These are phyloP conservation scores for Paratilapia polleni DNA, from an alignment of 2,113 vertebrate species.

Conservation along the genomic window DNA sequence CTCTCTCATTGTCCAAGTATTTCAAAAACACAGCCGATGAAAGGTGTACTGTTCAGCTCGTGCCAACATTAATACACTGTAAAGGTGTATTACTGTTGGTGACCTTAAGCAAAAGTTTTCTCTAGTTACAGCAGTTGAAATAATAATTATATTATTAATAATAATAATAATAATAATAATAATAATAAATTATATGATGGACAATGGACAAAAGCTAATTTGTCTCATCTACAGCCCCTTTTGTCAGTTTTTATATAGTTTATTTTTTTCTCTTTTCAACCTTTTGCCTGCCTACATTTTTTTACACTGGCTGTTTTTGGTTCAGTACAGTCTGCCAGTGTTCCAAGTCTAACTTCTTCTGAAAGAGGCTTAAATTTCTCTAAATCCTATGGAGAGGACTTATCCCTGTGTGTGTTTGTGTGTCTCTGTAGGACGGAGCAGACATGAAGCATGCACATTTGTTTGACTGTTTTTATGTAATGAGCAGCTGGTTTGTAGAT, in stretches of 20 bases:
- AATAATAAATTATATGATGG: too few species aligned
- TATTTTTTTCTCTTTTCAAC: not conserved
- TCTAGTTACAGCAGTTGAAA: too few species aligned
- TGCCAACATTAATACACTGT: too few species aligned
- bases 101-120: too few species aligned
- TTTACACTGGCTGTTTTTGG: not conserved
- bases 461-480: slow-evolving; percentile 4
- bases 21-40: too few species aligned
- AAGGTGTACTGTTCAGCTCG: too few species aligned
- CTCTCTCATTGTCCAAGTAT: too few species aligned
- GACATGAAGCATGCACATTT: not conserved
- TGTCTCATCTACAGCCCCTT: not conserved
- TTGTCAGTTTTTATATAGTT: not conserved
- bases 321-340: not conserved
- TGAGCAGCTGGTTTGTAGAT: not conserved
- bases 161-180: too few species aligned
- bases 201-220: not conserved
- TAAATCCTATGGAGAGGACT: slow-evolving; percentile 27
- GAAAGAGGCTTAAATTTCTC: slow-evolving; percentile 18
- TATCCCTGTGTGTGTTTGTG: not conserved
- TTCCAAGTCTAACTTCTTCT: slow-evolving; percentile 27
- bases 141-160: too few species aligned
- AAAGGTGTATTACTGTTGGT: too few species aligned
- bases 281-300: not conserved
- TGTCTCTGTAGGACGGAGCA: not conserved